Conservation (phyloP, 2,888 invertebrate species). For the Campoplex capitator region DNA sequence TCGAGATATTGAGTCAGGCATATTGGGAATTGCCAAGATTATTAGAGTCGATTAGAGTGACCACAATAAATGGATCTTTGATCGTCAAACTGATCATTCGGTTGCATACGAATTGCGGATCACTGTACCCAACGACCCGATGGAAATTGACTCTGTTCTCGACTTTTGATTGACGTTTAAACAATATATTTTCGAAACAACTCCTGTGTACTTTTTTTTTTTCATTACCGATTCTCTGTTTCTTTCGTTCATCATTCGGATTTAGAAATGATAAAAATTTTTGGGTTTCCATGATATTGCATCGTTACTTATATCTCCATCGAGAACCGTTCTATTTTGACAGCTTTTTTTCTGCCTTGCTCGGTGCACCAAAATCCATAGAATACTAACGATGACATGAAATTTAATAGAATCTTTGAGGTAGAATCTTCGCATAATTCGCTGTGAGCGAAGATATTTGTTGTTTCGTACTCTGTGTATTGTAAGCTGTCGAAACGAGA, state of each 20-base stretch:
- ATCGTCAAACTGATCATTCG: conserved; percentile 42
- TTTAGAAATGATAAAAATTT: not conserved
- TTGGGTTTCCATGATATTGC: not conserved
- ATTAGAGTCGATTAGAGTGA: conserved; percentile 56
- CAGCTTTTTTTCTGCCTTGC: not conserved
- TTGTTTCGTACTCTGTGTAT: not conserved
- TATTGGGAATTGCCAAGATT: conserved; percentile 63
- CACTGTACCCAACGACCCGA: not conserved
- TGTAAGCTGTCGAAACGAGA: not conserved
- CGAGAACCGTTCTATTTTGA: no score
- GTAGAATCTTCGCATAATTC: no score
- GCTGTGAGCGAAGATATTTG: not conserved
- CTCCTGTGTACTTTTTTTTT: not conserved
- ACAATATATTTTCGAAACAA: not conserved
- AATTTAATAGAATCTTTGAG: not conserved
- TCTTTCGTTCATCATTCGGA: not conserved
- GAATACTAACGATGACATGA: not conserved
- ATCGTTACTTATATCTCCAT: not conserved
- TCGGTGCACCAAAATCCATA: not conserved
- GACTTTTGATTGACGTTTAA: not conserved
- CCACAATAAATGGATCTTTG: conserved; percentile 53
- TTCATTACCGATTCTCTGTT: not conserved
- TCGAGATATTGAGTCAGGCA: conserved; percentile 58
- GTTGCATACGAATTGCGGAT: not conserved
- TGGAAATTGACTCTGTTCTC: not conserved